Evolutionary conservation across 2,888 invertebrate species (phyloP).

Genomic region (Leptinotarsa haldemani): DNA sequence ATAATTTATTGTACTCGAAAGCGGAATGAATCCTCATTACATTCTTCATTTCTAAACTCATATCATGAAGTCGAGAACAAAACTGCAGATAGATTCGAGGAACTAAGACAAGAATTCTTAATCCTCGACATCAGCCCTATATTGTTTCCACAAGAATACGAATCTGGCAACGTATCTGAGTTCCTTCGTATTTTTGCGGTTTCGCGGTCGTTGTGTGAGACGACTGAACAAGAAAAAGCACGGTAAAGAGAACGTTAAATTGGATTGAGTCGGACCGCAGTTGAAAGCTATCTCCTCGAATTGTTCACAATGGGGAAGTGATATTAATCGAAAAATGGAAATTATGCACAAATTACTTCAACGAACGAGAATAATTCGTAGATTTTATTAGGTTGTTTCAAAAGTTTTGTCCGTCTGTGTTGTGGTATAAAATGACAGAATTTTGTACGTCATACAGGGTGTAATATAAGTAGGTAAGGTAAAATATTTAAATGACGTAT

Average conservation of each 20-base stretch:
- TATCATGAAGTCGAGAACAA: not conserved
- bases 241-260: conserved; percentile 14
- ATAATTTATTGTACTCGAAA: no score
- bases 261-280: conserved; percentile 30
- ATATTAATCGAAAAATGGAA: no score
- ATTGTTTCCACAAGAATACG: conserved; percentile 13
- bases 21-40: no score
- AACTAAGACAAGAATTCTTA: conserved; percentile 4
- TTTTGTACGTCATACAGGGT: no score
- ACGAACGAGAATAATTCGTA: no score
- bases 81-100: conserved; percentile 6
- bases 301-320: not conserved
- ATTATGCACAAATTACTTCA: no score
- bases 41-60: not conserved
- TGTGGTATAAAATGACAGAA: no score
- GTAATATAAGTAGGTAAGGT: no score
- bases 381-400: no score
- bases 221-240: conserved; percentile 6
- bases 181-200: conserved; percentile 13
- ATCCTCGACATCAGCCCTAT: not conserved
- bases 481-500: no score
- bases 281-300: conserved; percentile 35
- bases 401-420: no score
- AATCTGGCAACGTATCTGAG: conserved; percentile 6
- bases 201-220: conserved; percentile 11